Percentiles rank a stretch among this genome's conserved stretches.
Conservation (phyloP, 1,140 invertebrate species). For the Coptotermes formosanus region DNA sequence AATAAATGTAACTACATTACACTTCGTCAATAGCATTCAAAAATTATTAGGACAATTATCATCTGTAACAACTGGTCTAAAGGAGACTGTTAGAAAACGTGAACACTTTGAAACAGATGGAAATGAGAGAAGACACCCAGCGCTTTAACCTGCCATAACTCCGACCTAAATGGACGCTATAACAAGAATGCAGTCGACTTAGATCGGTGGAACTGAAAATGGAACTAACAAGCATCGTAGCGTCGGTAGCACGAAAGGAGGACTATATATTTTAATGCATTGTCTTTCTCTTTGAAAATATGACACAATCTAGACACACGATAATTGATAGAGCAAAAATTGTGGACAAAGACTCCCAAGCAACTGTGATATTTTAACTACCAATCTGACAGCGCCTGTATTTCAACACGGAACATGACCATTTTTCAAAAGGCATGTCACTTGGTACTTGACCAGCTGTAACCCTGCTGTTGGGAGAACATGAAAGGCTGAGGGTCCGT, state of each 20-base stretch:
- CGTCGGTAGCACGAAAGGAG: not conserved
- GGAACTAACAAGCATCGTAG: not conserved
- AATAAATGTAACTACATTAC: no score
- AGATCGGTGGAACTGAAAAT: not conserved
- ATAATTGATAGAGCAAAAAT: not conserved
- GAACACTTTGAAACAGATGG: not conserved
- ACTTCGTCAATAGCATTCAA: no score
- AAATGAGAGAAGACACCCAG: not conserved
- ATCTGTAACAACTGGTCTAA: no score
- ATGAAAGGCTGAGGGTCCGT: not conserved
- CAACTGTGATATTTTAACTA: constrained; percentile 13
- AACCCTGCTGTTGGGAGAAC: not conserved
- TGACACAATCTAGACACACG: not conserved
- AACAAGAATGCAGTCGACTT: not conserved
- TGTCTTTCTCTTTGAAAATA: not conserved
- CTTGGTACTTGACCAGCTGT: not conserved
- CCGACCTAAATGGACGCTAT: no score
- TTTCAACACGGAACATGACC: not conserved
- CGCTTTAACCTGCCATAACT: no score
- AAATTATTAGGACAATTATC: no score
- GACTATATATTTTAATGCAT: not conserved
- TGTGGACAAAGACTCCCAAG: not conserved
- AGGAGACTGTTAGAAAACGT: no score
- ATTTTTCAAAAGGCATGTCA: not conserved
- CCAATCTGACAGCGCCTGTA: not conserved